Conservation (phyloP, 2,113 vertebrate genomes). For the Bubo blakistoni region DNA sequence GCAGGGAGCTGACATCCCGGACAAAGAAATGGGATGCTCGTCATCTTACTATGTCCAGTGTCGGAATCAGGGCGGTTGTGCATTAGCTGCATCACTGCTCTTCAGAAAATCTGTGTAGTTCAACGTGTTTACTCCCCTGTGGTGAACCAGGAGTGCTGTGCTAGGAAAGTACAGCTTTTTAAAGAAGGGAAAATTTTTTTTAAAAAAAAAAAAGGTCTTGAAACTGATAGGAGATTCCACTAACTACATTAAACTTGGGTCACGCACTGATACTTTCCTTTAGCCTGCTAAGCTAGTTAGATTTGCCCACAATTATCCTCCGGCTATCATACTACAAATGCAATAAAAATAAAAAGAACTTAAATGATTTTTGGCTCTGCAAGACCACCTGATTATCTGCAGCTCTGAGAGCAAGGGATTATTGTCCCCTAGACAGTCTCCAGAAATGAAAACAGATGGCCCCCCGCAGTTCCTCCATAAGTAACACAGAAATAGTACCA, state of each 20-base stretch:
- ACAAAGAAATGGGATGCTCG: background rate
- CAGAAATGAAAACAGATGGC: background rate
- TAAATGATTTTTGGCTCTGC: background rate
- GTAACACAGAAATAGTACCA: background rate
- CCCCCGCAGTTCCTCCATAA: background rate
- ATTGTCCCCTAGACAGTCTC: background rate
- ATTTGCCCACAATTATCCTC: background rate
- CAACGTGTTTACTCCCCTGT: background rate
- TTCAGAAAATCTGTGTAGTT: background rate
- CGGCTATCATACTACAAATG: background rate
- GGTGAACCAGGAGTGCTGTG: background rate
- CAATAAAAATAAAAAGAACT: background rate
- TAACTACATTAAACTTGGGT: background rate
- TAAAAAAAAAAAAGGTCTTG: background rate
- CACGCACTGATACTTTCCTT: background rate
- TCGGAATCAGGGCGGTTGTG: background rate
- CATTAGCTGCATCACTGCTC: background rate
- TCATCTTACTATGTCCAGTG: rapidly evolving
- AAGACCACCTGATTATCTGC: background rate
- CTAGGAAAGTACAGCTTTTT: background rate
- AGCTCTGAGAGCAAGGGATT: background rate
- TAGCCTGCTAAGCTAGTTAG: background rate
- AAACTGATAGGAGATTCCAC: background rate
- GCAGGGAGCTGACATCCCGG: background rate
- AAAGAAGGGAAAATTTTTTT: background rate